phyloP scores from a whole-genome alignment of 2,888 invertebrate species.

The Julus scanicus region DNA sequence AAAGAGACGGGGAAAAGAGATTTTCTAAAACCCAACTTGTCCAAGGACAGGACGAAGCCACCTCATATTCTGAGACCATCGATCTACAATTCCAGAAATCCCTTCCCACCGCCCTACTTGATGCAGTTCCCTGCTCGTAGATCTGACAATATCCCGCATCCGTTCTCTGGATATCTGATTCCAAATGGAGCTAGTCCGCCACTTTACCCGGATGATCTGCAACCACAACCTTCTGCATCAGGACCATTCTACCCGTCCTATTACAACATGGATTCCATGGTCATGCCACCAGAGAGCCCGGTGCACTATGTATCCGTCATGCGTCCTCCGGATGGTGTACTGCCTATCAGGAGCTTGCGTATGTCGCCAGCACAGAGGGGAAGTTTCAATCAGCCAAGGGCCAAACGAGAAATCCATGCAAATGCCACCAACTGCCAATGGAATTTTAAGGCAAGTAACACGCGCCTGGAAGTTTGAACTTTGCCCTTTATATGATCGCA shows the following conservation, averaged over 20 bases:
- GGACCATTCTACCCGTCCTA: background rate
- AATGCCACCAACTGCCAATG: slow-evolving; percentile 56
- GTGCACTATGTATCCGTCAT: slow-evolving; percentile 54
- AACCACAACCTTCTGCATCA: background rate
- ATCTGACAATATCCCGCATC: background rate
- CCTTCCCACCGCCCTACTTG: slow-evolving; percentile 38
- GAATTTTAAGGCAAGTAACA: slow-evolving; percentile 55
- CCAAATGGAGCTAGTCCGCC: background rate
- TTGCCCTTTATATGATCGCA: background rate
- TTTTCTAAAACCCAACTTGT: background rate
- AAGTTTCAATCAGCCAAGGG: slow-evolving; percentile 21
- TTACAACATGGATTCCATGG: background rate
- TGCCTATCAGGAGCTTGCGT: slow-evolving; percentile 51
- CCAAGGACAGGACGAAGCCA: background rate
- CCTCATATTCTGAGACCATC: background rate
- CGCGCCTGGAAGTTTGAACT: background rate
- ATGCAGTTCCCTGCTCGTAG: slow-evolving; percentile 27
- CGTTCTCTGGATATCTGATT: slow-evolving; percentile 32
- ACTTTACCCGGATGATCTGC: background rate
- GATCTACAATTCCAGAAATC: background rate
- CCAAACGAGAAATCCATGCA: slow-evolving; percentile 34
- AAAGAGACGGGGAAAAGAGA: background rate
- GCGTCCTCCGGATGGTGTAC: slow-evolving; percentile 53
- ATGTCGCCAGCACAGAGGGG: slow-evolving; percentile 22
- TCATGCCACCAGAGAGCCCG: slow-evolving; percentile 45